Evolutionary conservation across 2,888 invertebrate species (phyloP), one percentile per base, ranked within the genome.

Genomic region (Lochmaea crataegi): DNA sequence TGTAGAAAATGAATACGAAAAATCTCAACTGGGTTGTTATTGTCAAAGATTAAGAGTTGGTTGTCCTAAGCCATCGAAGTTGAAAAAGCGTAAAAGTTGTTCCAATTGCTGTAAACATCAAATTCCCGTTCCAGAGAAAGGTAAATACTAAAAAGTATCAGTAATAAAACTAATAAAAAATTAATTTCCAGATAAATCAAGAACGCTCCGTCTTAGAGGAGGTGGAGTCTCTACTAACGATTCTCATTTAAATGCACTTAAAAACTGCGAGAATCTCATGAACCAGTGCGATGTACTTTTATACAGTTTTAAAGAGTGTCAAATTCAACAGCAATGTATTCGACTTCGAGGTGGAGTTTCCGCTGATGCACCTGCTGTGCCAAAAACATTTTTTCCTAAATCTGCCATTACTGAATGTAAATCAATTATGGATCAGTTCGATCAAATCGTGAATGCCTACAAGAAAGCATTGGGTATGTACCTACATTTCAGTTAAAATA

Each of bases 371-470:
- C 9, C 58, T 1, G 48, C 7, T 1, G n/a, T n/a, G 2, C 16
- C 60, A 7, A 60, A n/a, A 63, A 38, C n/a, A 3, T 16, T 63
- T 41, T 16, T 61, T 10, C 79, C 78, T 1, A 80, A 76, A 73
- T 82, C 83, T 12, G 85, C 86, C 0, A 78, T 83, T 41, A 60
- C 74, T 2, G 84, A 84, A 69, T 87, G 86, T 70, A 84, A 84
- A 75, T 83, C 84, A 42, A 78, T 87, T 2, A 86, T 87, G 85
- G 81, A 84, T 22, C 83, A 86, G 53, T 85, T 85, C 61, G 86
- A 87, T 68, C 82, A 81, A 63, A 81, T 84, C 61, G 70, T 86
- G 51, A 75, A 73, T 1, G 83, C 82, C 16, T 87, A 85, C 68
- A 86, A 84, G 74, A 84, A 81, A 63, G 85, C 86, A 0, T 53